Evolutionary conservation across 2,113 vertebrate species (phyloP), one percentile per base, ranked within the genome.

Genomic region (Cairina moschata): DNA sequence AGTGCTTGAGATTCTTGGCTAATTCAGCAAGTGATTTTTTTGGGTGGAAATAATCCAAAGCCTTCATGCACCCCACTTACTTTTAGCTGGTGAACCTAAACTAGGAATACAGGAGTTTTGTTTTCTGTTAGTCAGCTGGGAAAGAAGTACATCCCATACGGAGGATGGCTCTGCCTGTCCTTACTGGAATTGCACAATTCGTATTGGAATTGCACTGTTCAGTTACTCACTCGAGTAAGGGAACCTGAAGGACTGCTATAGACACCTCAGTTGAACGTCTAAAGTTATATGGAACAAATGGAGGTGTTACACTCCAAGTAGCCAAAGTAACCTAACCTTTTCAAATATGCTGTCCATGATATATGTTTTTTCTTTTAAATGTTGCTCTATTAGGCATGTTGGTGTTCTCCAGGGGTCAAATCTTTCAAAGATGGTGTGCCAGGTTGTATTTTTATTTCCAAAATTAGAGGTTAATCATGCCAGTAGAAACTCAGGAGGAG

Each of bases 371-470:
- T 26, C 12, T 91, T 77, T 44, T 90, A 69, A 2, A 2, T 76
- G 55, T 91, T 89, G 44, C 44, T 92, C 8, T 75, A 20, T 86
- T 72, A 60, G 81, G 48, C 38, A 15, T 69, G 52, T 82, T 87
- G 66, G 82, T 92, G 38, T 91, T 93, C 29, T 91, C 48, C 58
- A 93, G 77, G 42, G 83, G 54, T 71, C 48, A 92, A 38, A 60
- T 68, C 42, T 84, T 90, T 60, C 34, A 74, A 86, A 95, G 54
- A n/a, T 89, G 81, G 83, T 94, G 17, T 95, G 93, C 86, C 66
- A 73, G 95, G 91, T 54, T 96, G 86, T 97, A 93, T 95, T 96
- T 97, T 95, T 96, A 95, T 96, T 95, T 92, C 86, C 81, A 87
- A 91, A 93, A 97, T 87, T 44, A 93, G 96, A 93, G 38, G 88